Conservation (phyloP, 64 coral and sea anemone species). For the Montipora sp. region DNA sequence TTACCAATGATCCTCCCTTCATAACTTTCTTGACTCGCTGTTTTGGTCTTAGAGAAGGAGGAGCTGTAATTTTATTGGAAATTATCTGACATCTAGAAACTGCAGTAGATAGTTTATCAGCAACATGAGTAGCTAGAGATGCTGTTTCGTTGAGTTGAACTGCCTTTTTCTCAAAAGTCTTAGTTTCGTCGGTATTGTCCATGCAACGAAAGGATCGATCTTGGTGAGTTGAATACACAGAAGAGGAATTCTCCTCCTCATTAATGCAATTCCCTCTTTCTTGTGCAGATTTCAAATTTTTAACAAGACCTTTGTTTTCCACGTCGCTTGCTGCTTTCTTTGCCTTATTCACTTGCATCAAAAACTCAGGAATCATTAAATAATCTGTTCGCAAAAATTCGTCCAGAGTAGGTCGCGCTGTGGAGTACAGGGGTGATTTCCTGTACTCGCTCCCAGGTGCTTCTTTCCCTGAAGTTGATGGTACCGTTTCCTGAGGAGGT, state of each 20-base stretch:
- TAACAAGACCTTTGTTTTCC: background rate
- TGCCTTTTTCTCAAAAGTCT: background rate
- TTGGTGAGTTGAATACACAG: background rate
- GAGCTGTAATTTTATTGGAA: background rate
- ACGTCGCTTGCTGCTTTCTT: background rate
- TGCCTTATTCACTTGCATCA: conserved; percentile 3
- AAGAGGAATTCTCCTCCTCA: background rate
- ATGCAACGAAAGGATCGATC: background rate
- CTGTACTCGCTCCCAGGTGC: background rate
- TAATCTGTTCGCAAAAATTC: conserved; percentile 73
- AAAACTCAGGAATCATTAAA: conserved; percentile 53
- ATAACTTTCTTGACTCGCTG: conserved; percentile 75
- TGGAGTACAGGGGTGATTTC: conserved; percentile 55
- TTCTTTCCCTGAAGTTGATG: background rate
- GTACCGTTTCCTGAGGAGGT: background rate
- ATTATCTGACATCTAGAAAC: background rate
- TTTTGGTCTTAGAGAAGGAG: conserved; percentile 32
- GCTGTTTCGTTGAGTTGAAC: background rate
- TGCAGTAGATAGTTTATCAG: background rate
- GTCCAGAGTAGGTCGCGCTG: conserved; percentile 61
- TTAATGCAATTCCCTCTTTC: no score
- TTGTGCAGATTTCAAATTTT: background rate
- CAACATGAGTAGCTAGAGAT: background rate
- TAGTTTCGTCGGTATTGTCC: background rate
- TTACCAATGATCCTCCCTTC: conserved; percentile 70